phyloP scores from a whole-genome alignment of 2,113 vertebrate species.

The Brachypteracias leptosomus region DNA sequence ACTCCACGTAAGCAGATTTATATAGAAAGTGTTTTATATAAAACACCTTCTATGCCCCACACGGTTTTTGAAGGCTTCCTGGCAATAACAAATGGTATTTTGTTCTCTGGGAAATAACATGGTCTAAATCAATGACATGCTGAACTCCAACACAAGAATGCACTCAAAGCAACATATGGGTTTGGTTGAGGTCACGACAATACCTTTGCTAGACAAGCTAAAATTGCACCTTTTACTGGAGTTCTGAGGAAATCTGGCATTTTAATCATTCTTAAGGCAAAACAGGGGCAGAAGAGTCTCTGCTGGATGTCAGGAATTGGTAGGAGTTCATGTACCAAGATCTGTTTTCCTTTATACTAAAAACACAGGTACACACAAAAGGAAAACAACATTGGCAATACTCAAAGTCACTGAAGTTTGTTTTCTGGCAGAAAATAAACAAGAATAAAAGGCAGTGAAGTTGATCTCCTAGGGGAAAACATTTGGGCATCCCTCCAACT shows the following conservation, averaged over 20 bases:
- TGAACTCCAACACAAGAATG: constrained; percentile 18
- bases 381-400: not conserved
- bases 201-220: not conserved
- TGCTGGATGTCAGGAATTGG: not conserved
- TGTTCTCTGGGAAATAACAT: constrained; percentile 13
- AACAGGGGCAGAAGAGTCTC: not conserved
- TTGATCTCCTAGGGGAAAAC: not conserved
- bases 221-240: not conserved
- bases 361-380: not conserved
- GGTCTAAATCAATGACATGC: constrained; percentile 21
- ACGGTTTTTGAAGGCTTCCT: not conserved
- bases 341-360: not conserved
- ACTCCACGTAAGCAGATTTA: not conserved
- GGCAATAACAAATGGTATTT: constrained; percentile 35
- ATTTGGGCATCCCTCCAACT: not conserved
- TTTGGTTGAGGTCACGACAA: not conserved
- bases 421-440: not conserved
- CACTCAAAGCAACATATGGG: not conserved
- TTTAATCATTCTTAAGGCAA: not conserved
- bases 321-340: not conserved
- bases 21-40: constrained; percentile 1
- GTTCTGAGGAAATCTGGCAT: not conserved
- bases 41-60: constrained; percentile 11
- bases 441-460: not conserved
- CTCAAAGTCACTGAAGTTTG: not conserved